Percentiles rank a stretch among this genome's conserved stretches.
Conservation (phyloP, 2,113 vertebrate genomes). For the Glaucidium brasilianum region DNA sequence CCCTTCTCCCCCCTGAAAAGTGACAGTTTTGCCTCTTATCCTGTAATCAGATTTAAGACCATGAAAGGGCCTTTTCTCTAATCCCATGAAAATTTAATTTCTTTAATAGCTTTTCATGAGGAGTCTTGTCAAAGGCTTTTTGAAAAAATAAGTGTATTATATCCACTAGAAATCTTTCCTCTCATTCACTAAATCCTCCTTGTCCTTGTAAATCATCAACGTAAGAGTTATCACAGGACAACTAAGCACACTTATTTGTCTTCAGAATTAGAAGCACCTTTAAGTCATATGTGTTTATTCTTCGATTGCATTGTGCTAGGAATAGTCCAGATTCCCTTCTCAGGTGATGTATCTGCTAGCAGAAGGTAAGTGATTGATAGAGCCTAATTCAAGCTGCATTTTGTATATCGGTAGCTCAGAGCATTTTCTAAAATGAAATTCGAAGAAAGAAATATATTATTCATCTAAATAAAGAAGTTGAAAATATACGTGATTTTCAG, state of each 20-base stretch:
- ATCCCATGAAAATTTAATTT: neutral
- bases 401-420: neutral
- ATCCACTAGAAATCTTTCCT: neutral
- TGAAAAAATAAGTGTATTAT: neutral
- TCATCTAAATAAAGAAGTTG: neutral
- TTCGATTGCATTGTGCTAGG: neutral
- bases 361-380: neutral
- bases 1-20: neutral
- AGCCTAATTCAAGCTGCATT: neutral
- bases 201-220: neutral
- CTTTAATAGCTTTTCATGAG: neutral
- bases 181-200: neutral
- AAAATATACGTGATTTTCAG: neutral
- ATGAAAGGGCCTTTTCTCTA: neutral
- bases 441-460: neutral
- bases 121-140: neutral
- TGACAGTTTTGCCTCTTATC: neutral
- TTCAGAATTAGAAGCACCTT: neutral
- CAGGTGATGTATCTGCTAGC: neutral
- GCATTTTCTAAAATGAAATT: neutral
- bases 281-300: neutral
- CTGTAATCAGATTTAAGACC: neutral
- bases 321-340: neutral
- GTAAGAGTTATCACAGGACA: neutral
- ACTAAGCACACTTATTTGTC: neutral